Percentiles rank a stretch among this genome's conserved stretches.
phyloP scores from a whole-genome alignment of 2,113 vertebrate species.

The Dolichotis patagonum region DNA sequence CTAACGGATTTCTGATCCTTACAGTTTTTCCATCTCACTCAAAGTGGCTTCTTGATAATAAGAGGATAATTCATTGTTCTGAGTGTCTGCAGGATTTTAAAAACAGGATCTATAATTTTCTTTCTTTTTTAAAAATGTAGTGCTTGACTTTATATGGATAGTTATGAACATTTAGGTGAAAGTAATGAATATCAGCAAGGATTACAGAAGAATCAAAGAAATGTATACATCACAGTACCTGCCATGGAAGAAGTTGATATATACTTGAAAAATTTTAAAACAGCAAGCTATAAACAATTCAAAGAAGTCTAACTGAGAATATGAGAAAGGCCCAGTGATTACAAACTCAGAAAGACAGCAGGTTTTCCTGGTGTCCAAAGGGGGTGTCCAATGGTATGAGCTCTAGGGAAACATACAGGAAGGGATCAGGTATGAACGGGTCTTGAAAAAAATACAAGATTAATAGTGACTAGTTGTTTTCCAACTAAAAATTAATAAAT shows the following conservation, averaged over 20 bases:
- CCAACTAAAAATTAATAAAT: constrained; percentile 33
- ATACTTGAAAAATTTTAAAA: background rate
- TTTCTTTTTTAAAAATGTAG: background rate
- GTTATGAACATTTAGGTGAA: background rate
- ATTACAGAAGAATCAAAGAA: background rate
- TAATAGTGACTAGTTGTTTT: background rate
- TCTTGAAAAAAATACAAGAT: background rate
- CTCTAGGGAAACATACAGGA: background rate
- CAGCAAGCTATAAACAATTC: background rate
- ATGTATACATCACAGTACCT: background rate
- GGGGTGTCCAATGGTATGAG: background rate
- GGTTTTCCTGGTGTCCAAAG: background rate
- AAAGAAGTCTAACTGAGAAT: background rate
- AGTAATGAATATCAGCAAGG: background rate
- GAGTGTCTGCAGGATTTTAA: background rate
- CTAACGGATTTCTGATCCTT: constrained; percentile 59
- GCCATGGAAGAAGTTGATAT: background rate
- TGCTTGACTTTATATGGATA: background rate
- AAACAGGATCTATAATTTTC: background rate
- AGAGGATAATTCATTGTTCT: background rate
- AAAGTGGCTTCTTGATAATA: constrained; percentile 56
- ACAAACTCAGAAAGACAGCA: background rate
- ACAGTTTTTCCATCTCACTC: constrained; percentile 3
- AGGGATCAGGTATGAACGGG: background rate
- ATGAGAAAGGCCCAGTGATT: background rate